Evolutionary conservation across 2,113 vertebrate genomes (phyloP).

Genomic region (Paratilapia polleni): DNA sequence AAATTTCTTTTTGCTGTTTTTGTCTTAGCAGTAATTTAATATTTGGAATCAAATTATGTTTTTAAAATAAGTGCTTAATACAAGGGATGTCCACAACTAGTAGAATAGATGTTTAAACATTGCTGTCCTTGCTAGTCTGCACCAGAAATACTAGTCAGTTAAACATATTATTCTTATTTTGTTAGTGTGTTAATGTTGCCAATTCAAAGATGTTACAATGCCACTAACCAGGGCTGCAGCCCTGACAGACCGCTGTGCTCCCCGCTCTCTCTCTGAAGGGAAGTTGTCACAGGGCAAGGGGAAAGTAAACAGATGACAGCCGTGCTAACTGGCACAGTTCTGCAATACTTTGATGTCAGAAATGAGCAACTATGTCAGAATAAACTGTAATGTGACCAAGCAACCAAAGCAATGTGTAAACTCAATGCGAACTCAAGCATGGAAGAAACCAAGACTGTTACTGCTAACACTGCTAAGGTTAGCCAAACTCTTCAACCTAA

Average conservation of each 20-base stretch:
- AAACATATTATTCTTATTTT: not conserved
- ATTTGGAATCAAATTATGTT: not conserved
- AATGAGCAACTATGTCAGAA: too few species aligned
- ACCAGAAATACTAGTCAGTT: not conserved
- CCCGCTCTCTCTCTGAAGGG: not conserved
- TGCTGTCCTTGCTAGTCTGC: not conserved
- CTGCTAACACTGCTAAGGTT: too few species aligned
- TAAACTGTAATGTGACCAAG: too few species aligned
- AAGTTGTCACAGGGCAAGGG: not conserved
- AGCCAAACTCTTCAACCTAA: too few species aligned
- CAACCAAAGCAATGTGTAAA: too few species aligned
- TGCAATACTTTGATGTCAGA: not conserved
- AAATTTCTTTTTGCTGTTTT: not conserved
- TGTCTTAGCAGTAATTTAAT: not conserved
- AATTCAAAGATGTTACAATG: not conserved
- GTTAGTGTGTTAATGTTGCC: not conserved
- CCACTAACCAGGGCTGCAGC: fast-evolving
- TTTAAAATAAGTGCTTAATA: not conserved
- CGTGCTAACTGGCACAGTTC: not conserved
- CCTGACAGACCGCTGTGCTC: too few species aligned
- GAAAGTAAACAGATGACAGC: not conserved
- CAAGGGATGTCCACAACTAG: not conserved
- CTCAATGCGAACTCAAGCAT: too few species aligned
- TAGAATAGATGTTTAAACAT: not conserved
- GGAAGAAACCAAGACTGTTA: too few species aligned